These are phyloP conservation scores for Drosophila santomea DNA, from an alignment of 1,140 invertebrate genomes.

Conservation along the genomic window DNA sequence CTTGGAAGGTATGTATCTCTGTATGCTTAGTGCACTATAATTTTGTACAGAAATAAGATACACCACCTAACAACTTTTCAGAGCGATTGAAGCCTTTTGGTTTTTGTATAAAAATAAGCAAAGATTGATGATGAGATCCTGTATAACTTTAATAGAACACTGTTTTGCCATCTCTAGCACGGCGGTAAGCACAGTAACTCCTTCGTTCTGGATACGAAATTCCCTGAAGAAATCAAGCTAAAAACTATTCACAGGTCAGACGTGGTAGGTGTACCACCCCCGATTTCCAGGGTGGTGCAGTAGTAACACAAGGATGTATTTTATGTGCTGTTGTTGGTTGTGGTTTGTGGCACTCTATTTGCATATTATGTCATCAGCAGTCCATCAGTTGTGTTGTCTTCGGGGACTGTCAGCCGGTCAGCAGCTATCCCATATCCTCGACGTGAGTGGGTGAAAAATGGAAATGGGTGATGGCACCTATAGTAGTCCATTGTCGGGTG, in stretches of 20 bases:
- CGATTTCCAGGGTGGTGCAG: slow-evolving; percentile 1
- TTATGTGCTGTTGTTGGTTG: slow-evolving; percentile 40
- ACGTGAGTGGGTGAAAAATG: neutral
- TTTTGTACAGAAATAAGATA: too few relatives aligned
- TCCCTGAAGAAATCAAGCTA: slow-evolving; percentile 82
- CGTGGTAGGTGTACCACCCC: slow-evolving; percentile 17
- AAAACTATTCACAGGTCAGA: slow-evolving; percentile 74
- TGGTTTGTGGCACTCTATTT: slow-evolving; percentile 63
- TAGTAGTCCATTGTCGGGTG: slow-evolving; percentile 37
- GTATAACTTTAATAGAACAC: neutral
- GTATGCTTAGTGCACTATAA: too few relatives aligned
- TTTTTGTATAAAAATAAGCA: too few relatives aligned
- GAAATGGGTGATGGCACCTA: slow-evolving; percentile 6
- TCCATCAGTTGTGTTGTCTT: slow-evolving; percentile 74
- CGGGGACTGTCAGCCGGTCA: slow-evolving; percentile 65
- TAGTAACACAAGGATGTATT: slow-evolving; percentile 15
- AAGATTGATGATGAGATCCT: too few relatives aligned
- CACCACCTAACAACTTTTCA: too few relatives aligned
- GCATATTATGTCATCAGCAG: slow-evolving; percentile 81
- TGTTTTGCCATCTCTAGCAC: slow-evolving; percentile 10
- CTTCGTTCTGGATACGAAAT: slow-evolving; percentile 45
- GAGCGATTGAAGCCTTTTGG: too few relatives aligned
- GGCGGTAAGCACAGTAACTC: slow-evolving; percentile 19
- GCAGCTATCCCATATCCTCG: slow-evolving; percentile 4
- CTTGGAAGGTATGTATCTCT: too few relatives aligned